Evolutionary conservation across 2,797 vertebrate genomes (phyloP).

Genomic region (Spinibarbus caldwelli): DNA sequence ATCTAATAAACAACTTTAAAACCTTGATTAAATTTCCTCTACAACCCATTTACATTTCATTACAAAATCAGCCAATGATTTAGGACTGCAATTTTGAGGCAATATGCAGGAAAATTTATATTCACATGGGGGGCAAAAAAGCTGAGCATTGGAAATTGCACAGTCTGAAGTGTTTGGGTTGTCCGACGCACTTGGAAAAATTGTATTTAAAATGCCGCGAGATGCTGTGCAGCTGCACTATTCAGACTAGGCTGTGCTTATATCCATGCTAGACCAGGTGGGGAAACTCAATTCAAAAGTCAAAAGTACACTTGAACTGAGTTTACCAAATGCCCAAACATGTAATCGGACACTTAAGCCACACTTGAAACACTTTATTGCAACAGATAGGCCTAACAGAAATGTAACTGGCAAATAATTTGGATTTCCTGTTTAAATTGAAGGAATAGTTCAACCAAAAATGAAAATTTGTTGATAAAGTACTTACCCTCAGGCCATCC

Average conservation of each 20-base stretch:
- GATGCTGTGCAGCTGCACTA: conserved; percentile 4
- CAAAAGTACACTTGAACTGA: neutral
- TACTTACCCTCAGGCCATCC: neutral
- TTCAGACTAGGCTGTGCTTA: neutral
- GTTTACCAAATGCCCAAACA: neutral
- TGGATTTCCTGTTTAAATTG: neutral
- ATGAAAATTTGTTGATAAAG: no score
- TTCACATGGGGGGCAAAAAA: conserved; percentile 51
- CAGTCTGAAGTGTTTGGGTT: conserved; percentile 22
- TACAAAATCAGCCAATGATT: conserved; percentile 57
- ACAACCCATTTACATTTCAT: conserved; percentile 50
- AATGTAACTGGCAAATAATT: neutral
- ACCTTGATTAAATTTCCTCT: conserved; percentile 53
- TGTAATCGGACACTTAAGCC: neutral
- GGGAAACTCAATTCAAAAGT: no score
- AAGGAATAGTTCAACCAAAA: no score
- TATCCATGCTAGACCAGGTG: neutral
- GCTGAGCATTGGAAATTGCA: conserved; percentile 53
- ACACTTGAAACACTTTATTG: neutral
- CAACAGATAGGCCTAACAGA: neutral
- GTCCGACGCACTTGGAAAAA: conserved; percentile 39
- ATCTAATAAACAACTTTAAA: conserved; percentile 55
- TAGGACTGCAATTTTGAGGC: conserved; percentile 53
- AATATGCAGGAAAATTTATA: conserved; percentile 49
- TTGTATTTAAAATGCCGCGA: conserved; percentile 38